These are phyloP conservation scores for Pseudeuparius sepicola DNA, from an alignment of 2,888 invertebrate genomes.

Conservation along the genomic window DNA sequence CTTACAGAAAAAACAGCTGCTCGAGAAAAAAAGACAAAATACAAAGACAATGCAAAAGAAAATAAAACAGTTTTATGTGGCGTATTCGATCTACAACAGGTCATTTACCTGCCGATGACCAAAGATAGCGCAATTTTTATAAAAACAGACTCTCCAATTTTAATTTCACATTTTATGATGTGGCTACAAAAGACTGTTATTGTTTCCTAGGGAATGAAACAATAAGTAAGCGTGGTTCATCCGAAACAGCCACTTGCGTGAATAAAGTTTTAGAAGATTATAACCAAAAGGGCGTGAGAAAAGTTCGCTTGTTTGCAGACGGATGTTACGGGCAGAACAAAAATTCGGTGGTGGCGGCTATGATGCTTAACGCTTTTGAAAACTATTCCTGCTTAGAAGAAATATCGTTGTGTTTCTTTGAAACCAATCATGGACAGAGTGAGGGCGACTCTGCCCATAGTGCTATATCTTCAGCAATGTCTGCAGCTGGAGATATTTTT, in stretches of 20 bases:
- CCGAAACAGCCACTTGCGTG: too few species aligned
- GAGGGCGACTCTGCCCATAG: too few species aligned
- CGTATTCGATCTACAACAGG: conserved; percentile 28
- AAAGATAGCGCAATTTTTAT: conserved; percentile 19
- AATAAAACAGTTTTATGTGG: too few species aligned
- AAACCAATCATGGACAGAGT: too few species aligned
- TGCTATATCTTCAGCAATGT: too few species aligned
- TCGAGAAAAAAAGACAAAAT: conserved; percentile 16
- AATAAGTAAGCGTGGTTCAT: conserved; percentile 15
- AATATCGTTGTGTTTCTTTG: too few species aligned
- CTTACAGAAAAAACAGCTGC: conserved; percentile 21
- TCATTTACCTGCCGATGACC: conserved; percentile 18
- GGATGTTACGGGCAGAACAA: conserved; percentile 17
- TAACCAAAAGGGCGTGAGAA: conserved; percentile 3
- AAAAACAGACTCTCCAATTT: conserved; percentile 14
- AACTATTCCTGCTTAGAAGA: too few species aligned
- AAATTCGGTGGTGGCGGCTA: conserved; percentile 15
- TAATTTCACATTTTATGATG: conserved; percentile 13
- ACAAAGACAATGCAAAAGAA: too few species aligned
- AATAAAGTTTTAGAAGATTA: conserved; percentile 9
- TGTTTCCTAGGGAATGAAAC: conserved; percentile 16
- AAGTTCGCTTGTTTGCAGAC: conserved; percentile 14
- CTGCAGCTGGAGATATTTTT: too few species aligned
- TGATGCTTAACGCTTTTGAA: conserved; percentile 11
- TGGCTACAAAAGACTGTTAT: conserved; percentile 13